These are phyloP conservation scores for Eilema caniola DNA, from an alignment of 2,888 invertebrate genomes.

Conservation along the genomic window DNA sequence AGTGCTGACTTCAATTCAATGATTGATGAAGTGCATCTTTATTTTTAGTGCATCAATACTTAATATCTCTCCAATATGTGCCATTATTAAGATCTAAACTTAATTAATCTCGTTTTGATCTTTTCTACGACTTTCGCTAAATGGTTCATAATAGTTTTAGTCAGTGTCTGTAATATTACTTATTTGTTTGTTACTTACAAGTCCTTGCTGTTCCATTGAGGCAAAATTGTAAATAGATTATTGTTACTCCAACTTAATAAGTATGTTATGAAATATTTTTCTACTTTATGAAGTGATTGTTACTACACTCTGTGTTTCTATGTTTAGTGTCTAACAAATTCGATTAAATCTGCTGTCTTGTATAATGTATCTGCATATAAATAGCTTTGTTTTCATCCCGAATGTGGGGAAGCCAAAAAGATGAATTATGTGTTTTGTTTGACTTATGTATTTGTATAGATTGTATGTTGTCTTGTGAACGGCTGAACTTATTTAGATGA, in stretches of 20 bases:
- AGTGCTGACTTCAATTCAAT: conserved; percentile 46
- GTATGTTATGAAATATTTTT: background rate
- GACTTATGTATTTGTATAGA: no score
- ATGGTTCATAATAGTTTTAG: conserved; percentile 29
- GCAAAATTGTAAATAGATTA: conserved; percentile 73
- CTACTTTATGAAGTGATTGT: no score
- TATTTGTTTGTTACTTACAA: conserved; percentile 77
- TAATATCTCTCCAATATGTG: conserved; percentile 40
- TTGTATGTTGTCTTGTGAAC: background rate
- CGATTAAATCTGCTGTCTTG: background rate
- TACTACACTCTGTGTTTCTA: background rate
- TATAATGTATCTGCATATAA: background rate
- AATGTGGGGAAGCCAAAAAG: background rate
- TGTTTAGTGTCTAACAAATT: background rate
- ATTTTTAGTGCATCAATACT: conserved; percentile 40
- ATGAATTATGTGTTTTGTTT: background rate
- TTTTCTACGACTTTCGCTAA: conserved; percentile 30
- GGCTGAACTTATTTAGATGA: background rate
- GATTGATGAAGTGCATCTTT: conserved; percentile 47
- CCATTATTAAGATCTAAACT: conserved; percentile 39
- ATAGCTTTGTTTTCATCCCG: background rate
- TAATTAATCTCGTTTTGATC: conserved; percentile 27
- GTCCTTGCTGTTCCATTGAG: conserved; percentile 83
- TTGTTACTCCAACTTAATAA: conserved; percentile 18
- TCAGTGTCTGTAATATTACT: conserved; percentile 38